Evolutionary conservation across 2,888 invertebrate species (phyloP).

Genomic region (Caenorhabditis sp.): DNA sequence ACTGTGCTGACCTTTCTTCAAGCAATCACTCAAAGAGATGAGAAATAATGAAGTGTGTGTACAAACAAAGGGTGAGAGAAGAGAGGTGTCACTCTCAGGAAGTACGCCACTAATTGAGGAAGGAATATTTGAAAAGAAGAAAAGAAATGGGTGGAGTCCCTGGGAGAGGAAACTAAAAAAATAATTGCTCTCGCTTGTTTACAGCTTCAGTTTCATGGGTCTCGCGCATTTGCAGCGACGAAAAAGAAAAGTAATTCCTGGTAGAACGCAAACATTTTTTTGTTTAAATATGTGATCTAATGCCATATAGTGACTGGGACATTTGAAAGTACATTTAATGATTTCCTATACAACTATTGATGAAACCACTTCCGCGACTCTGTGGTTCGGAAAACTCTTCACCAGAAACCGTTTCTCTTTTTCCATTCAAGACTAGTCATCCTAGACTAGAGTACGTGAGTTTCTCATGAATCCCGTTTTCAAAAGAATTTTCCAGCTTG

Average conservation of each 20-base stretch:
- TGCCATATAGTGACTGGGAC: too few relatives aligned
- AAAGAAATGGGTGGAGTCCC: constrained; percentile 18
- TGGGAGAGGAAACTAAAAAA: constrained; percentile 6
- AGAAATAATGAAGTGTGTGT: constrained; percentile 15
- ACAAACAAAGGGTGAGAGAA: constrained; percentile 1
- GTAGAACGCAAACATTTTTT: background rate
- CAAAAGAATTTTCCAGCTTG: background rate
- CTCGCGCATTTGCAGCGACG: constrained; percentile 6
- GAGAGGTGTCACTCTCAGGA: constrained; percentile 35
- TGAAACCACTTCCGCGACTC: too few relatives aligned
- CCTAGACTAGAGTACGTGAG: constrained; percentile 18
- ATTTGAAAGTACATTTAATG: too few relatives aligned
- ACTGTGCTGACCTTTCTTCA: constrained; percentile 14
- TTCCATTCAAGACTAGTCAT: background rate
- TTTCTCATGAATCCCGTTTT: background rate
- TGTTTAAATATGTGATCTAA: too few relatives aligned
- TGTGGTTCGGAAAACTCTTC: too few relatives aligned
- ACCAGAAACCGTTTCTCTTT: background rate
- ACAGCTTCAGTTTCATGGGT: constrained; percentile 2
- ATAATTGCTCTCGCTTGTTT: constrained; percentile 35
- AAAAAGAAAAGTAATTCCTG: background rate
- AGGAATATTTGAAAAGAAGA: constrained; percentile 29
- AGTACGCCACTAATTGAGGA: constrained; percentile 39
- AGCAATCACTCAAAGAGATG: constrained; percentile 4
- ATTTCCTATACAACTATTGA: too few relatives aligned